Percentiles rank a stretch among this genome's conserved stretches.
These are phyloP conservation scores for Phanerotoma sp. DNA, from an alignment of 2,888 invertebrate genomes.

Conservation along the genomic window DNA sequence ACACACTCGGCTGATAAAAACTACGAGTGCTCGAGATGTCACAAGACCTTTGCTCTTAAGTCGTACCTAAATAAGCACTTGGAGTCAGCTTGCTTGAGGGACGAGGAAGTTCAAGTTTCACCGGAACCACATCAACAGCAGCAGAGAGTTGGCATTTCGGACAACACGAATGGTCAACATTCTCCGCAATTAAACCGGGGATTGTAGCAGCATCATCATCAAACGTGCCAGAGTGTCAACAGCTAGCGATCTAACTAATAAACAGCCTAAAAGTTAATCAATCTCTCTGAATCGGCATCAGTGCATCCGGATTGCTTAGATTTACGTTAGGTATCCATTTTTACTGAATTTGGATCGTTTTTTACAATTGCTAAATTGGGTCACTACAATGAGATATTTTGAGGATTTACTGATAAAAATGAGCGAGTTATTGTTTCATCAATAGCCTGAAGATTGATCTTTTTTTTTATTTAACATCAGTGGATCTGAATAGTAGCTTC, in stretches of 20 bases:
- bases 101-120: slow-evolving; percentile 45
- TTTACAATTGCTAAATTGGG: too few species aligned
- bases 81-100: slow-evolving; percentile 83
- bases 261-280: neutral
- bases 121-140: slow-evolving; percentile 4
- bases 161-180: slow-evolving; percentile 22
- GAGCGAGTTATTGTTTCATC: too few species aligned
- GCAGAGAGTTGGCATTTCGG: too few species aligned
- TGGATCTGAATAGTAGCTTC: too few species aligned
- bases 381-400: too few species aligned
- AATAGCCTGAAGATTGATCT: too few species aligned
- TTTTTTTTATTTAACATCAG: too few species aligned
- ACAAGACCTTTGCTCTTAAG: slow-evolving; percentile 91
- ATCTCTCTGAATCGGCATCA: too few species aligned
- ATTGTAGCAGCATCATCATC: slow-evolving; percentile 47
- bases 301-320: too few species aligned
- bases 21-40: slow-evolving; percentile 83
- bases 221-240: slow-evolving; percentile 11
- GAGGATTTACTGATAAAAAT: too few species aligned
- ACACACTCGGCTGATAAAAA: slow-evolving; percentile 92
- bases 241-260: slow-evolving; percentile 28
- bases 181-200: slow-evolving; percentile 41
- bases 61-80: slow-evolving; percentile 95
- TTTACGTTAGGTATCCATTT: too few species aligned
- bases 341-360: too few species aligned